These are phyloP conservation scores for Gymnodraco acuticeps DNA, from an alignment of 2,797 vertebrate genomes.

Conservation along the genomic window DNA sequence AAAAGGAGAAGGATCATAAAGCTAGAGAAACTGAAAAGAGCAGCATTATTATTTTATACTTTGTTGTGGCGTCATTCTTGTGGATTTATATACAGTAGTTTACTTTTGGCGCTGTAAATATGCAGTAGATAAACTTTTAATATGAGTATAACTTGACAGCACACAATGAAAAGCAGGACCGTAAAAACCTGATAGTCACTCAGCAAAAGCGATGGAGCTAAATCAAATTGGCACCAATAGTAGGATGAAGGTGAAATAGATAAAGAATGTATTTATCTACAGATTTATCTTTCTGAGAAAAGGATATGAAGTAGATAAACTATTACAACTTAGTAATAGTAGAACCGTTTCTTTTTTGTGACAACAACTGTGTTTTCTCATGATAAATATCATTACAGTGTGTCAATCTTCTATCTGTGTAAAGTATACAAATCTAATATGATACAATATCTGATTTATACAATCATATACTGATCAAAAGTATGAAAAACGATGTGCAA, in stretches of 20 bases:
- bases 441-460: too few relatives aligned
- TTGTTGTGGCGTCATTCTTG: background rate
- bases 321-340: too few relatives aligned
- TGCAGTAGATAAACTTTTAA: slow-evolving; percentile 24
- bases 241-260: slow-evolving; percentile 19
- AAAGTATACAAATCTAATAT: too few relatives aligned
- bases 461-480: too few relatives aligned
- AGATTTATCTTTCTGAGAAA: slow-evolving; percentile 1
- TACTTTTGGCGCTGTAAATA: slow-evolving; percentile 19
- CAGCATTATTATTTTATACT: slow-evolving; percentile 38
- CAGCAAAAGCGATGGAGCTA: slow-evolving; percentile 21
- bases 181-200: slow-evolving; percentile 44
- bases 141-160: slow-evolving; percentile 31
- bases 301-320: background rate
- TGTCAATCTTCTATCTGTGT: too few relatives aligned
- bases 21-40: slow-evolving; percentile 28
- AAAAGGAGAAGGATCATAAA: slow-evolving; percentile 17
- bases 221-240: slow-evolving; percentile 30
- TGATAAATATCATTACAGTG: too few relatives aligned
- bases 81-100: slow-evolving; percentile 19
- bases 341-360: too few relatives aligned
- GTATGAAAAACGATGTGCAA: too few relatives aligned
- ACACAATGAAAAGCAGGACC: slow-evolving; percentile 10
- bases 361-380: too few relatives aligned
- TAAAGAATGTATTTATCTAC: slow-evolving; percentile 4